Percentiles rank a stretch among this genome's conserved stretches.
These are phyloP conservation scores for Drosophila pseudoobscura DNA, from an alignment of 1,140 invertebrate genomes.

Conservation along the genomic window DNA sequence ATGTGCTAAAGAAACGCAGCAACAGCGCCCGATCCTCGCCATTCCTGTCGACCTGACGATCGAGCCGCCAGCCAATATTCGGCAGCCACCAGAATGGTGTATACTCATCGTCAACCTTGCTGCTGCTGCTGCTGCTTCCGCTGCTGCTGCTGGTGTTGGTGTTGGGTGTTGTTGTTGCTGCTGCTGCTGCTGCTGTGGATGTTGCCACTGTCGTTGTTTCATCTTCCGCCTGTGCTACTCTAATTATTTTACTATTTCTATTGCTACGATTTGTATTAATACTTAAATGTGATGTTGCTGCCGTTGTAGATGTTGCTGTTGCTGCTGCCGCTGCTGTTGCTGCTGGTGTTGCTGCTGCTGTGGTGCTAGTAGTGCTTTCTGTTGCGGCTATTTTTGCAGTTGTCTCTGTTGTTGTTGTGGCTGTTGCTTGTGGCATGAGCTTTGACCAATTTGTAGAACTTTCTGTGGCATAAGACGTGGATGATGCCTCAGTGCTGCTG, in stretches of 20 bases:
- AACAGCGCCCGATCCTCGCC: conserved; percentile 67
- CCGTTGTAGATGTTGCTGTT: conserved; percentile 21
- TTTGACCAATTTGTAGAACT: conserved; percentile 31
- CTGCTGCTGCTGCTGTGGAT: conserved; percentile 2
- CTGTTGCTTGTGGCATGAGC: conserved; percentile 33
- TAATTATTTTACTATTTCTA: conserved; percentile 82
- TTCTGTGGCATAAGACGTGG: conserved; percentile 22
- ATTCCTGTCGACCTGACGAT: conserved; percentile 51
- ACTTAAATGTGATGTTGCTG: conserved; percentile 56
- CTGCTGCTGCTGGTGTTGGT: conserved; percentile 21
- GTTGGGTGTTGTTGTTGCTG: conserved; percentile 7
- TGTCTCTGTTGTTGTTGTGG: conserved; percentile 38
- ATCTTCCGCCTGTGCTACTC: conserved; percentile 24
- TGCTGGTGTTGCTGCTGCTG: conserved; percentile 18
- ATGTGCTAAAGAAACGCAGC: conserved; percentile 66
- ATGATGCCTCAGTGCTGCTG: conserved; percentile 28
- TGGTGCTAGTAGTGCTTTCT: conserved; percentile 10
- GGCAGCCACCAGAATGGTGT: conserved; percentile 77
- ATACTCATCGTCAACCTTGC: conserved; percentile 27
- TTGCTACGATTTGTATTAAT: conserved; percentile 70
- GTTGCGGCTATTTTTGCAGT: conserved; percentile 21
- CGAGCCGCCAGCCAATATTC: conserved; percentile 65
- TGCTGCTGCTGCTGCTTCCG: conserved; percentile 15
- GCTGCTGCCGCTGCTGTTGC: conserved; percentile 14
- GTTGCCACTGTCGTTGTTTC: conserved; percentile 25